Evolutionary conservation across 2,797 vertebrate species (phyloP).

Genomic region (Acipenser ruthenus): DNA sequence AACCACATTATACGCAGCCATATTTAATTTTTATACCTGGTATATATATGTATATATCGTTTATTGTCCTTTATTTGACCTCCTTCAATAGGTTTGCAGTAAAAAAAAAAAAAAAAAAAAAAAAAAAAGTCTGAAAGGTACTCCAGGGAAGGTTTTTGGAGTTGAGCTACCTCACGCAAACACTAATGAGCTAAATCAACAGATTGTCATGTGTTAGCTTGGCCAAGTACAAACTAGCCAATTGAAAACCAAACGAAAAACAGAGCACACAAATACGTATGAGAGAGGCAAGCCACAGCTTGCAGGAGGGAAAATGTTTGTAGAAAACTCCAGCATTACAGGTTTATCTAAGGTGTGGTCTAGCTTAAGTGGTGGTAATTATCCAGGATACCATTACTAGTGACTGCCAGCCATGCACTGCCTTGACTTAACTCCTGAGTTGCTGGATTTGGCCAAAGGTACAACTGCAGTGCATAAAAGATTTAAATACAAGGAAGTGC

Average conservation of each 20-base stretch:
- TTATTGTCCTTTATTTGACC: no score
- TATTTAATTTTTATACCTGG: no score
- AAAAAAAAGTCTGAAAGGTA: no score
- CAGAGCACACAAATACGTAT: conserved; percentile 49
- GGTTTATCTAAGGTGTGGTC: conserved; percentile 94
- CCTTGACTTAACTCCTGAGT: conserved; percentile 38
- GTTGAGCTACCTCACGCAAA: no score
- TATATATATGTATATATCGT: no score
- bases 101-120: no score
- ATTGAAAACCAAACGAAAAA: conserved; percentile 52
- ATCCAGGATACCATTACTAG: conserved; percentile 66
- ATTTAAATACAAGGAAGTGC: no score
- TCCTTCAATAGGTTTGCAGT: no score
- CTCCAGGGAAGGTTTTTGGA: no score
- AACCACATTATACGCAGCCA: no score
- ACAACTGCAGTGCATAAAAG: no score
- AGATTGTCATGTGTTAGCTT: conserved; percentile 52
- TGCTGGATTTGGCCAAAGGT: conserved; percentile 12
- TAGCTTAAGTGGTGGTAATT: conserved; percentile 77
- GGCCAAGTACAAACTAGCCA: conserved; percentile 30
- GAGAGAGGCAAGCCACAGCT: conserved; percentile 75
- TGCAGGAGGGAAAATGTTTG: conserved; percentile 83
- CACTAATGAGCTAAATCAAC: conserved; percentile 42
- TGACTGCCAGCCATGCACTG: conserved; percentile 35
- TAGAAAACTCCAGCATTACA: conserved; percentile 72